phyloP scores from a whole-genome alignment of 2,888 invertebrate genomes.

The Malthinus flaveolus region DNA sequence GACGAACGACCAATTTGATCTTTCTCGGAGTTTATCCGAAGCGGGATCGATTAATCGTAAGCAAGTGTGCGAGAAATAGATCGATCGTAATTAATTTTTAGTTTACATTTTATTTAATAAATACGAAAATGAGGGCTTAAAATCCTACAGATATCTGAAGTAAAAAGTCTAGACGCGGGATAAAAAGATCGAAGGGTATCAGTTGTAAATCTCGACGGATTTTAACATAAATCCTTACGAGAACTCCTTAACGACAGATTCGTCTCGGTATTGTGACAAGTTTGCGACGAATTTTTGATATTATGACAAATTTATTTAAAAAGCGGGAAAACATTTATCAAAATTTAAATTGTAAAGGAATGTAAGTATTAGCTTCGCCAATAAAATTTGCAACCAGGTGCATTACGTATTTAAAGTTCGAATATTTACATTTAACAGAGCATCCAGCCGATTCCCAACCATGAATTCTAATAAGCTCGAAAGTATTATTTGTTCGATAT shows the following conservation, averaged over 20 bases:
- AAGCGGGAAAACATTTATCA: not conserved
- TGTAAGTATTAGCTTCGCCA: not conserved
- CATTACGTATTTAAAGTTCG: conserved; percentile 12
- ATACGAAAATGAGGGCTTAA: too few species aligned
- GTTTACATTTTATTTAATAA: not conserved
- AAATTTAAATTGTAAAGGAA: conserved; percentile 9
- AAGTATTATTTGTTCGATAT: conserved; percentile 11
- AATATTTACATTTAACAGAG: conserved; percentile 17
- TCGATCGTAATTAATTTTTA: too few species aligned
- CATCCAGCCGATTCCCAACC: conserved; percentile 15
- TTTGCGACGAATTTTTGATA: conserved; percentile 31
- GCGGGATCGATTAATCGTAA: too few species aligned
- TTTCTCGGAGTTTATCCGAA: too few species aligned
- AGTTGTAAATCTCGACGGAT: conserved; percentile 32
- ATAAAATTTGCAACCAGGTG: conserved; percentile 2
- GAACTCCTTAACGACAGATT: conserved; percentile 25
- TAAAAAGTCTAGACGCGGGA: conserved; percentile 25
- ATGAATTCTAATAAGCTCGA: conserved; percentile 17
- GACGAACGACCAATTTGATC: too few species aligned
- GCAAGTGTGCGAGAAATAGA: too few species aligned
- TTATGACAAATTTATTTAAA: conserved; percentile 29
- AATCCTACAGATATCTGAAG: conserved; percentile 3
- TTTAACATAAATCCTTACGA: conserved; percentile 30
- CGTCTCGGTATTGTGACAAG: conserved; percentile 31
- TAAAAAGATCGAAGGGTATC: conserved; percentile 26